phyloP scores from a whole-genome alignment of 2,888 invertebrate genomes.

The Lepidonotus clava region DNA sequence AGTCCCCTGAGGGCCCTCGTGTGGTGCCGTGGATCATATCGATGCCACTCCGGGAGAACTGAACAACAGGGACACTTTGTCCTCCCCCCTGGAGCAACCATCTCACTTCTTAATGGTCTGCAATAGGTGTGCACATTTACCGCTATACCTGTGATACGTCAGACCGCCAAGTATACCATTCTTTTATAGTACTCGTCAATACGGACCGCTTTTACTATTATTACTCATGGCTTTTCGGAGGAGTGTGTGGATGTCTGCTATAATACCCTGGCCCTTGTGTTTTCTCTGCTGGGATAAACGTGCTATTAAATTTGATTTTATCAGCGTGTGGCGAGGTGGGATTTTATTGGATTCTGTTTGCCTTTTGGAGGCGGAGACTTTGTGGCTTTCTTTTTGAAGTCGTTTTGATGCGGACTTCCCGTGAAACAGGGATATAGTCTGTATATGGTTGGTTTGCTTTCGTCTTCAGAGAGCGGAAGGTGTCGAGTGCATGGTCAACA shows the following conservation, averaged over 20 bases:
- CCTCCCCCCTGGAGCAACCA: neutral
- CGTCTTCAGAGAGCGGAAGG: conserved; percentile 19
- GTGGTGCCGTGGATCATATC: conserved; percentile 21
- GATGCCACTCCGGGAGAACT: neutral
- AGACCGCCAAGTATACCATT: too few species aligned
- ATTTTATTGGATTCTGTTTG: neutral
- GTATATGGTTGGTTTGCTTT: conserved; percentile 18
- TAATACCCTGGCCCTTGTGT: too few species aligned
- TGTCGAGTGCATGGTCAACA: conserved; percentile 27
- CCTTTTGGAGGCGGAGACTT: neutral
- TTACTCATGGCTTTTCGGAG: too few species aligned
- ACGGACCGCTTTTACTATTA: too few species aligned
- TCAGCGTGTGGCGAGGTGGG: too few species aligned
- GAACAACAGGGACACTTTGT: conserved; percentile 29
- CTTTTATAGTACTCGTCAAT: too few species aligned
- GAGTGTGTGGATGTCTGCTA: too few species aligned
- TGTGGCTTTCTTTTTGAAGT: conserved; percentile 1
- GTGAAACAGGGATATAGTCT: neutral
- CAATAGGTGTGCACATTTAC: neutral
- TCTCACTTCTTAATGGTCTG: neutral
- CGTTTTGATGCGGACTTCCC: neutral
- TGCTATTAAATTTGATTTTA: too few species aligned
- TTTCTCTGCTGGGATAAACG: too few species aligned
- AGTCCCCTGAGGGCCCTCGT: conserved; percentile 16
- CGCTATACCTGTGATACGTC: neutral